Evolutionary conservation across 2,888 invertebrate genomes (phyloP), one percentile per base, ranked within the genome.

Genomic region (Mantis religiosa): DNA sequence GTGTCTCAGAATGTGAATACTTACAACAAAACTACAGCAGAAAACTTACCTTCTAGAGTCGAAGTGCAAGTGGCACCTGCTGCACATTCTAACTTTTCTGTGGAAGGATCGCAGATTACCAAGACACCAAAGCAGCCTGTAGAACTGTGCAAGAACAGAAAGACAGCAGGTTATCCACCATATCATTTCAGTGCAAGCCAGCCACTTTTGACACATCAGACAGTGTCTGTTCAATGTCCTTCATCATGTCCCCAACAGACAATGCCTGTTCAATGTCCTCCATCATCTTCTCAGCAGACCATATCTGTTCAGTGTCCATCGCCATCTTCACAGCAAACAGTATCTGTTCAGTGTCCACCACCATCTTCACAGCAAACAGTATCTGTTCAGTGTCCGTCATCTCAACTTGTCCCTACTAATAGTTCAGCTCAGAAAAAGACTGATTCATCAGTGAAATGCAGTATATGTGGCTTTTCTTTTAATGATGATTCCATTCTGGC

Each of bases 381-480:
- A 71, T 71, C 54, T 71, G 54, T 71, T 71, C 54, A 71, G 20
- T 71, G 54, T 71, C 54, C 54, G 8, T 71, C 54, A 15, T 71
- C 54, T 6, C 54, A 15, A 20, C 54, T 71, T 15, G 20, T 71
- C 2, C 20, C 54, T 71, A 71, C 54, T 71, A 25, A 71, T 6
- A 6, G 25, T 71, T 20, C 54, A 20, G 54, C 54, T 71, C 54
- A 71, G 54, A 71, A 71, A 71, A 71, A 71, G 54, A 20, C 54
- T 20, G 54, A 71, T 15, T 15, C 25, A 3, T 92, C 91, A 9
- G 92, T 93, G 90, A 92, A 93, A n/a, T 96, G 97, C 92, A 95
- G 96, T 92, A 94, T 96, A 90, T 97, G 97, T 92, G 96, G 95
- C 87, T 94, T 96, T 91, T 95, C 95, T 89, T 97, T 97, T 93